Evolutionary conservation across 2,113 vertebrate genomes (phyloP).

Genomic region (Ceuthmochares aereus): DNA sequence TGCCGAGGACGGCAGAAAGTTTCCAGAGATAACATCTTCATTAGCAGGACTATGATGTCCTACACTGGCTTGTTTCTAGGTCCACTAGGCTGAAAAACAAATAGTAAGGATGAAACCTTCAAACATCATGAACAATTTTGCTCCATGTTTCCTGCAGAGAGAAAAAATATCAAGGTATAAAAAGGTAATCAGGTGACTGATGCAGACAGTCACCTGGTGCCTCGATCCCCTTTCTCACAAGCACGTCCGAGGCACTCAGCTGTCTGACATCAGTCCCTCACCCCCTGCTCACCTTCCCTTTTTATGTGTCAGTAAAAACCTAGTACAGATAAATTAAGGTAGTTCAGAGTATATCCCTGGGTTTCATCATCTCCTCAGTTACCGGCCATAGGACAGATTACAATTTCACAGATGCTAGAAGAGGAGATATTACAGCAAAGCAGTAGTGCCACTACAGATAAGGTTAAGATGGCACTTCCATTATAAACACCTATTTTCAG

Average conservation of each 20-base stretch:
- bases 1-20: slow-evolving; percentile 3
- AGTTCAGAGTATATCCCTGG: not conserved
- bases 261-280: not conserved
- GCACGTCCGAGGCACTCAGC: not conserved
- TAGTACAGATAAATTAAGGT: slow-evolving; percentile 47
- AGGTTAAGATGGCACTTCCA: slow-evolving; percentile 52
- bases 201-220: not conserved
- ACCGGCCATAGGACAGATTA: slow-evolving; percentile 38
- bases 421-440: slow-evolving; percentile 41
- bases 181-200: not conserved
- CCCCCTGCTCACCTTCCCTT: not conserved
- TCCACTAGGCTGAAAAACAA: not conserved
- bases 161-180: not conserved
- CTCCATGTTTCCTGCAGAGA: not conserved
- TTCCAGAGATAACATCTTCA: slow-evolving; percentile 21
- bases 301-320: slow-evolving; percentile 19
- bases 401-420: slow-evolving; percentile 60
- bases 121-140: not conserved
- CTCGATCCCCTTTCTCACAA: not conserved
- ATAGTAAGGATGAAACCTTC: not conserved
- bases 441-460: slow-evolving; percentile 42
- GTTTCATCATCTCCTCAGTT: slow-evolving; percentile 56
- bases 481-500: slow-evolving; percentile 43
- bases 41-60: not conserved
- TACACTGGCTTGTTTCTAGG: slow-evolving; percentile 3